Evolutionary conservation across 1,140 invertebrate genomes (phyloP), one percentile per base, ranked within the genome.

Genomic region (Carcinoscorpius rotundicauda): DNA sequence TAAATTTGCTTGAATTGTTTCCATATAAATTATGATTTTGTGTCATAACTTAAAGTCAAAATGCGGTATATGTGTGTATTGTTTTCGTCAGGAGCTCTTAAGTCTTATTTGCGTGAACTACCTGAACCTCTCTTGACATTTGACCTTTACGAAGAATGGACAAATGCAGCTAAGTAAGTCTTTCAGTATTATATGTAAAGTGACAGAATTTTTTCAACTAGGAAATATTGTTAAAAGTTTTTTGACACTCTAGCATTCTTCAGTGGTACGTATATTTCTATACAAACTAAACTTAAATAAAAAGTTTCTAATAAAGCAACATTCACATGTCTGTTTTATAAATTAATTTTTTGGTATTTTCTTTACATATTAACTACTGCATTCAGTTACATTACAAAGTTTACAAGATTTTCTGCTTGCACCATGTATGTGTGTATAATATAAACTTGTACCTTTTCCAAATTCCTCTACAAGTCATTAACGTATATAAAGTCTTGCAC

Each of bases 81-180:
- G n/a, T 8, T 57, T 57, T 11, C 4, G n/a, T 29, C n/a, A 69
- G 68, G 68, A 48, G 68, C 64, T 52, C 79, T 97, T 52, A 99
- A 99, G 78, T 87, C 86, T 50, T 99, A 98, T 76, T 80, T 99
- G 62, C 81, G 97, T 64, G 93, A 98, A 76, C 78, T 99, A 65
- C 95, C 95, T 4, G 93, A 97, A 76, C 96, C 96, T 11, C 77
- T 99, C 58, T 79, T 99, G 64, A 97, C 94, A 0, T 86, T 84
- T 78, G 82, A 85, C 64, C 81, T 97, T 11, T 94, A 97, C 77
- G 83, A 87, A 67, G 87, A 96, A 70, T 98, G 94, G 84, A 85
- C 96, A 76, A 77, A 83, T 66, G 87, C 90, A 58, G 76, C 86
- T 74, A 76, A 76, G 82, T 82, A 75, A 74, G 75, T 75, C 58